Percentiles rank a stretch among this genome's conserved stretches.
Conservation (phyloP, 2,113 vertebrate species). For the Gallinago media region DNA sequence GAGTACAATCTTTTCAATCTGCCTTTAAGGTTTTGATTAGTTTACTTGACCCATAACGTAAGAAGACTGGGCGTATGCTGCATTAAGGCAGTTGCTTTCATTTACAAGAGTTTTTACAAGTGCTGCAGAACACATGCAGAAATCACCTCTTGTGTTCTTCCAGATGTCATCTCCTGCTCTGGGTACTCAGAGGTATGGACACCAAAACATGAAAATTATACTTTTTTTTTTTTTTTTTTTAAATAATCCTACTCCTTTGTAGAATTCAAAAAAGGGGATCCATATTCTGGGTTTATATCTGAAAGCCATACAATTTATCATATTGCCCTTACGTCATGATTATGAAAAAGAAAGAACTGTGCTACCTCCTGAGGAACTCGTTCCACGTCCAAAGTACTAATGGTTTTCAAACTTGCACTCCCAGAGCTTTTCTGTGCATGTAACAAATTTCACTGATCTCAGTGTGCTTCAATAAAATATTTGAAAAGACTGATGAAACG, state of each 20-base stretch:
- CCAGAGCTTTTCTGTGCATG: not conserved
- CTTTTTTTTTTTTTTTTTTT: not conserved
- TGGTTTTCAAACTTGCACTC: not conserved
- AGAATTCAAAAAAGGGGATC: not conserved
- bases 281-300: not conserved
- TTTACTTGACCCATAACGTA: not conserved
- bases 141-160: not conserved
- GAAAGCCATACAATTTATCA: not conserved
- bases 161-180: fast-evolving
- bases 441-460: not conserved
- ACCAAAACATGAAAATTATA: fast-evolving
- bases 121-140: not conserved
- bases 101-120: not conserved
- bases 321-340: too few species aligned
- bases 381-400: not conserved
- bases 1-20: not conserved
- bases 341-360: not conserved
- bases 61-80: not conserved
- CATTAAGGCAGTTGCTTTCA: not conserved
- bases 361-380: not conserved
- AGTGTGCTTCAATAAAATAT: not conserved
- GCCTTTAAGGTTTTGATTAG: not conserved
- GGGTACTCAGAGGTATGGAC: fast-evolving
- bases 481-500: not conserved
- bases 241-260: not conserved